phyloP scores from a whole-genome alignment of 2,888 invertebrate genomes.

The Patella ulyssiponensis region DNA sequence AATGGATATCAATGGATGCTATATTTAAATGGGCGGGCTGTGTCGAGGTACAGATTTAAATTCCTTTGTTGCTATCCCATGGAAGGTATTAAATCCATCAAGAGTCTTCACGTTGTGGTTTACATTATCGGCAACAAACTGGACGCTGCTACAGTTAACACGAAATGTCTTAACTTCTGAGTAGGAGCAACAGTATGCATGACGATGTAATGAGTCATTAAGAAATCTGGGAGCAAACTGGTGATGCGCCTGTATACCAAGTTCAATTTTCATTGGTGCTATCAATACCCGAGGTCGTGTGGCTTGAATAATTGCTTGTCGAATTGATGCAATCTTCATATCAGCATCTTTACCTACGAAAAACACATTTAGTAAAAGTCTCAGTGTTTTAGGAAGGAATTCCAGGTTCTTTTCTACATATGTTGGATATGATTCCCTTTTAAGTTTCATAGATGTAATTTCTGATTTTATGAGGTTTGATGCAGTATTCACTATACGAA shows the following conservation, averaged over 20 bases:
- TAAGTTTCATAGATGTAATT: slow-evolving; percentile 27
- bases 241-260: slow-evolving; percentile 45
- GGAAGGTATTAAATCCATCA: slow-evolving; percentile 26
- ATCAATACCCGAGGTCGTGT: slow-evolving; percentile 38
- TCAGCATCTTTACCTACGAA: slow-evolving; percentile 20
- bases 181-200: slow-evolving; percentile 46
- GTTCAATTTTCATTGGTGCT: slow-evolving; percentile 44
- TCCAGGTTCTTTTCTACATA: neutral
- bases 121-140: slow-evolving; percentile 55
- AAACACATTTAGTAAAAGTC: slow-evolving; percentile 26
- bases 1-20: neutral
- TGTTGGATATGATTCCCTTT: slow-evolving; percentile 30
- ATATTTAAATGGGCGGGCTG: too few relatives aligned
- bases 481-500: slow-evolving; percentile 34
- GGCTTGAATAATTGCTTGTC: slow-evolving; percentile 42
- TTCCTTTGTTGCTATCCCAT: too few relatives aligned
- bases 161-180: slow-evolving; percentile 37
- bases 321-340: slow-evolving; percentile 34
- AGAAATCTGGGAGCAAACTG: slow-evolving; percentile 48
- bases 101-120: slow-evolving; percentile 44
- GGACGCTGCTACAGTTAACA: slow-evolving; percentile 37
- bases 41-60: too few relatives aligned
- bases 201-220: slow-evolving; percentile 43
- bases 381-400: slow-evolving; percentile 35
- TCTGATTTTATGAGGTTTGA: slow-evolving; percentile 42